Conservation (phyloP, 2,888 invertebrate genomes). For the Balanococcus diminutus region DNA sequence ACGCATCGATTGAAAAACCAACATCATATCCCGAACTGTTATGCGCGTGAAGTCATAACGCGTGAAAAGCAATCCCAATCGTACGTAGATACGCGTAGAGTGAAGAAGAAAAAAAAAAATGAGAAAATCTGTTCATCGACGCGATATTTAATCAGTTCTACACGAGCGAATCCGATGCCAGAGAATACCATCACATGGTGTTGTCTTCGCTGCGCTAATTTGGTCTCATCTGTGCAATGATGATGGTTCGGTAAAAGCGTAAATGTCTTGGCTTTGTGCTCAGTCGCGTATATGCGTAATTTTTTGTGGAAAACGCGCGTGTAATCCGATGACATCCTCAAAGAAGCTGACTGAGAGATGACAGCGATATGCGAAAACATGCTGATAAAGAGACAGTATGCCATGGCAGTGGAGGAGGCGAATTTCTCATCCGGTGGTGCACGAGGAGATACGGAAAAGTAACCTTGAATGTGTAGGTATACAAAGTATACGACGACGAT, state of each 20-base stretch:
- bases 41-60: slow-evolving; percentile 15
- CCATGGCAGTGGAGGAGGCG: neutral
- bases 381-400: neutral
- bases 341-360: neutral
- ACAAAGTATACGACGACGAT: neutral
- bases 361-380: neutral
- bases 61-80: neutral
- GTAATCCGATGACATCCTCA: neutral
- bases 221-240: too few species aligned
- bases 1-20: neutral
- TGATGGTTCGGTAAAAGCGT: too few species aligned
- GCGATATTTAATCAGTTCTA: slow-evolving; percentile 40
- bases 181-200: too few species aligned
- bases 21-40: neutral
- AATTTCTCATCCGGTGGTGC: neutral
- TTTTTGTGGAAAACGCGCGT: neutral
- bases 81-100: neutral
- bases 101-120: neutral
- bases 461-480: slow-evolving; percentile 17
- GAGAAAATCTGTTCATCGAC: neutral
- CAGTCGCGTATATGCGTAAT: neutral
- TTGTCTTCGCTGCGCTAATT: too few species aligned
- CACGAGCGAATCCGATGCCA: slow-evolving; percentile 24
- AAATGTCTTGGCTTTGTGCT: too few species aligned
- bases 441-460: slow-evolving; percentile 26